Evolutionary conservation across 1,140 invertebrate genomes (phyloP).

Genomic region (Cydia strobilella): DNA sequence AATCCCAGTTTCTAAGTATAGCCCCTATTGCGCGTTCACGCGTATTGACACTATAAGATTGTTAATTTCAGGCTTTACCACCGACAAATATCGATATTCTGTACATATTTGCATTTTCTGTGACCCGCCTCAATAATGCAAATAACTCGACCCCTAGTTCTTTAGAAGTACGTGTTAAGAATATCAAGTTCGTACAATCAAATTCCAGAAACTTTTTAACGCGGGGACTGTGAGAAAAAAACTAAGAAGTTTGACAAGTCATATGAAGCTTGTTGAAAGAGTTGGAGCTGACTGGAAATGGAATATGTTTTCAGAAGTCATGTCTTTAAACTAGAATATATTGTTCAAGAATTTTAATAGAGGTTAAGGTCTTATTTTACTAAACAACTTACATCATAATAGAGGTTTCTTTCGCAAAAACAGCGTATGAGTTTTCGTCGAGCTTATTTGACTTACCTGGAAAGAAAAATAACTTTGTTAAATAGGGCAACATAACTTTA

Average conservation of each 20-base stretch:
- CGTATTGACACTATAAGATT: no score
- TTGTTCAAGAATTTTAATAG: no score
- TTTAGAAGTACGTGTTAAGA: constrained; percentile 1
- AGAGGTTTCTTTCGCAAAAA: not conserved
- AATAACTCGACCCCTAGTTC: not conserved
- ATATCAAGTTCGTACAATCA: not conserved
- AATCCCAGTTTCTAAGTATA: no score
- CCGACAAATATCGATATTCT: not conserved
- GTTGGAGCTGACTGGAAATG: no score
- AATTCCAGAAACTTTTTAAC: not conserved
- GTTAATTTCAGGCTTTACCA: no score
- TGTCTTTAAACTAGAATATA: no score
- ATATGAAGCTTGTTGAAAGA: not conserved
- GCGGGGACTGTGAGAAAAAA: not conserved
- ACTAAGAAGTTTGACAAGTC: not conserved
- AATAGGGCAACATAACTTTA: not conserved
- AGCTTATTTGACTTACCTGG: not conserved
- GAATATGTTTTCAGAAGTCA: no score
- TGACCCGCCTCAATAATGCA: not conserved
- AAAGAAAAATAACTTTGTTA: not conserved
- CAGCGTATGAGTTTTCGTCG: not conserved
- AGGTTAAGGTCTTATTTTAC: not conserved
- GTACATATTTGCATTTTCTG: not conserved
- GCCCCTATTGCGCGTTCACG: no score
- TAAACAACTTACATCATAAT: not conserved